Evolutionary conservation across 2,113 vertebrate species (phyloP).

Genomic region (Bucco capensis): DNA sequence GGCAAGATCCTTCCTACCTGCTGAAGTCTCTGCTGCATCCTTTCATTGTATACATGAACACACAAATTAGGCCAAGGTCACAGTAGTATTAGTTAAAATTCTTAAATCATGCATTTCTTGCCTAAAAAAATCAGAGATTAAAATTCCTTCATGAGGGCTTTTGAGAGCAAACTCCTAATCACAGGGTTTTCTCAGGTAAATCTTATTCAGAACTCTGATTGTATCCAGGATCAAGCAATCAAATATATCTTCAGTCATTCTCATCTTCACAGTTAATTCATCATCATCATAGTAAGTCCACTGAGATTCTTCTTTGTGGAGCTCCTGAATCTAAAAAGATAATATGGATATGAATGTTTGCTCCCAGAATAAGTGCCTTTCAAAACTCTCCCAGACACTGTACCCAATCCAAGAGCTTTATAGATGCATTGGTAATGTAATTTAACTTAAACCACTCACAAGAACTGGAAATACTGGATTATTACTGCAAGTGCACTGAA

Average conservation of each 20-base stretch:
- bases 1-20: not conserved
- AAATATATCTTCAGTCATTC: conserved; percentile 71
- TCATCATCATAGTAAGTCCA: conserved; percentile 67
- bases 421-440: not conserved
- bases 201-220: conserved; percentile 64
- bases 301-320: conserved; percentile 62
- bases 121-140: not conserved
- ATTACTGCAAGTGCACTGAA: not conserved
- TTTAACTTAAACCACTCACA: not conserved
- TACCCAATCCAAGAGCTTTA: not conserved
- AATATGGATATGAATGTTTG: not conserved
- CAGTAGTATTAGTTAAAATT: not conserved
- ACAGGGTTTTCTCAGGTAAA: conserved; percentile 9
- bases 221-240: conserved; percentile 69
- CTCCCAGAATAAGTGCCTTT: not conserved
- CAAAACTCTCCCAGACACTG: not conserved
- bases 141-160: not conserved
- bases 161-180: not conserved
- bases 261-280: conserved; percentile 71
- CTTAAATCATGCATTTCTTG: not conserved
- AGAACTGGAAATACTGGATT: not conserved
- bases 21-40: not conserved
- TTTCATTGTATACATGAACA: not conserved
- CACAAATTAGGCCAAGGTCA: not conserved
- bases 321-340: conserved; percentile 66